Evolutionary conservation across 1,140 invertebrate species (phyloP).

Genomic region (Helicoverpa zea): DNA sequence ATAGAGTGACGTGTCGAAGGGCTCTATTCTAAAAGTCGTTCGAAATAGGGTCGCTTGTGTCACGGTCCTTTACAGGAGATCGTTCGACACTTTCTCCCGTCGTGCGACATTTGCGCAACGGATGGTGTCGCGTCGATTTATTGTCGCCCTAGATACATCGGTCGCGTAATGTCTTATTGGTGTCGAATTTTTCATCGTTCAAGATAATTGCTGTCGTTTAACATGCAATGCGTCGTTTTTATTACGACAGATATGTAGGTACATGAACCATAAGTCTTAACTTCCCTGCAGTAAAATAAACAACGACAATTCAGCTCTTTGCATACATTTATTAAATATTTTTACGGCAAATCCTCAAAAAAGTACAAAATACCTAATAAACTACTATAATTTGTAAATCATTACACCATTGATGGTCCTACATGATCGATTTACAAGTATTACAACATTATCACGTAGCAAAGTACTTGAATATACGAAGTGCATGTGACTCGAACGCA

Average conservation of each 20-base stretch:
- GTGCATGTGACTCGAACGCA: conserved; percentile 28
- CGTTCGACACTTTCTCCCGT: conserved; percentile 60
- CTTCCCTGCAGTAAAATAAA: neutral
- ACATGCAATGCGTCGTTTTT: conserved; percentile 20
- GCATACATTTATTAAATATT: neutral
- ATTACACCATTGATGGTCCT: no score
- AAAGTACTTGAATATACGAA: conserved; percentile 8
- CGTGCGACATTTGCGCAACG: conserved; percentile 57
- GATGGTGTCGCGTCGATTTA: conserved; percentile 52
- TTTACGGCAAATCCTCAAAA: no score
- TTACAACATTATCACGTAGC: neutral
- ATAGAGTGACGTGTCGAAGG: conserved; percentile 9
- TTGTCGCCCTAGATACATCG: conserved; percentile 52
- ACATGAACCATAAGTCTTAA: conserved; percentile 24
- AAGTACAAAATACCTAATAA: no score
- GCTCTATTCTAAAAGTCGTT: conserved; percentile 29
- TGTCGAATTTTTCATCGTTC: conserved; percentile 41
- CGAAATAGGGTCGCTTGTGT: conserved; percentile 59
- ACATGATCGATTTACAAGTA: no score
- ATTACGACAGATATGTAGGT: conserved; percentile 19
- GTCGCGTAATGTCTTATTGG: conserved; percentile 43
- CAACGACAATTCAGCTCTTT: neutral
- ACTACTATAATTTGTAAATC: no score
- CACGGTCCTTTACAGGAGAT: conserved; percentile 42
- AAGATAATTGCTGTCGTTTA: conserved; percentile 45